These are phyloP conservation scores for Hofmannophila pseudospretella DNA, from an alignment of 2,888 invertebrate genomes.

Conservation along the genomic window DNA sequence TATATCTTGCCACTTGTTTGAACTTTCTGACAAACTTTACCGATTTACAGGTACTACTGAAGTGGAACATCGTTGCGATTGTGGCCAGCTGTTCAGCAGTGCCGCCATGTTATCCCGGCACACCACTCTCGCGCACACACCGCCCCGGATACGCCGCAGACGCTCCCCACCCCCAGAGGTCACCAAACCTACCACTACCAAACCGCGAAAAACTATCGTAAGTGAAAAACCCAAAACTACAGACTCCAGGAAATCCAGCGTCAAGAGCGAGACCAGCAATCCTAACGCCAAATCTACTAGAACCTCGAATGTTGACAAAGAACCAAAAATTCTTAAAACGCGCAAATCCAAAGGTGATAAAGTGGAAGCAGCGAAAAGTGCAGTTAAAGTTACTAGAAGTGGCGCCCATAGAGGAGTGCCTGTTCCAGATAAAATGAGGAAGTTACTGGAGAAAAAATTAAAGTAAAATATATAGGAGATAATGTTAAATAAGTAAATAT, in stretches of 20 bases:
- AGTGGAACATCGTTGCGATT: conserved; percentile 71
- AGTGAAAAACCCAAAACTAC: conserved; percentile 18
- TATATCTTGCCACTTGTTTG: too few relatives aligned
- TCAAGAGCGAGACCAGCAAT: conserved; percentile 20
- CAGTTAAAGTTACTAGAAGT: conserved; percentile 28
- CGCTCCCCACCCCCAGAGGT: conserved; percentile 45
- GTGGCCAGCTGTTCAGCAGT: conserved; percentile 66
- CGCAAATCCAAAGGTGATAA: conserved; percentile 23
- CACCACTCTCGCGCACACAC: conserved; percentile 68
- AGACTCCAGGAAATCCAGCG: conserved; percentile 23
- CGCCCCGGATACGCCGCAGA: conserved; percentile 64
- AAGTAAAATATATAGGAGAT: too few relatives aligned
- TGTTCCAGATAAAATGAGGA: conserved; percentile 57
- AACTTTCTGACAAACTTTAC: too few relatives aligned
- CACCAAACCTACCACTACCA: conserved; percentile 9
- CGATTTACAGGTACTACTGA: conserved; percentile 38
- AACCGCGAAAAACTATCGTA: conserved; percentile 14
- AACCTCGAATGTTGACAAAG: conserved; percentile 11
- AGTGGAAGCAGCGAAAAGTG: conserved; percentile 12
- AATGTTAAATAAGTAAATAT: too few relatives aligned
- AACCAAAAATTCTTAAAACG: conserved; percentile 19
- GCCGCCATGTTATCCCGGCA: conserved; percentile 62
- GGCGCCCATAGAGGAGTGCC: conserved; percentile 54
- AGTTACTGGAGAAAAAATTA: conserved; percentile 45
- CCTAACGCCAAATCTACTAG: conserved; percentile 5